Base-by-base conservation (phyloP, 2,797 vertebrate genomes). In the Diplodus puntazzo region DNA sequence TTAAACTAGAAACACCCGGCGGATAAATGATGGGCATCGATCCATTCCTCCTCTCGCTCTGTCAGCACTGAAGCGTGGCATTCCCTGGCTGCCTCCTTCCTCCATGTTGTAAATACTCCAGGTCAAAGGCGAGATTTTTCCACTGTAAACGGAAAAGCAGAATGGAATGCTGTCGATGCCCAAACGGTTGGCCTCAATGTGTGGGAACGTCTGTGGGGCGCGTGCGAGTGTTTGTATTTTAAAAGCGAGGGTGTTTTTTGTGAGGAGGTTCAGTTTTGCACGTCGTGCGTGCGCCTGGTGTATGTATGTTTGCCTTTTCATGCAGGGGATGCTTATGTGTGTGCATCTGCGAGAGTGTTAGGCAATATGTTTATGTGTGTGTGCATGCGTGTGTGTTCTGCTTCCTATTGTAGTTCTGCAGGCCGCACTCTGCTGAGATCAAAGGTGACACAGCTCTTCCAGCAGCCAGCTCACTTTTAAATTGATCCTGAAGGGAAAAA, bases 121-220 rank as follows among this genome's bases (percentile, higher is more conserved):
- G 89, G 92, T 93, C 92, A 93, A 79, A 92, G 90, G 89, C 68
- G 82, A 88, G 70, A 73, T 82, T 89, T 93, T 94, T 94, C 92
- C 93, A 91, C 87, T 91, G 91, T 93, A 92, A 94, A 90, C 7
- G 72, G 70, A 88, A 89, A 90, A 85, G 85, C 72, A 79, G 82
- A 88, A 77, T 84, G 90, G 92, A 94, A 93, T 94, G 92, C 87
- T 87, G 89, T 81, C 81, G 66, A 88, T 90, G 88, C 84, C 83
- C 88, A 90, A 87, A 86, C 81, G 30, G 64, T 84, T 89, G 86
- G 91, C 85, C 80, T 88, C 75, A 62, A 17, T 70, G 80, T 91
- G 88, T 92, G 90, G 89, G 90, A 93, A 91, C 68, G 69, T 88
- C 82, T 90, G 86, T 77, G 79, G 63, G 63, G 75, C 54, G 45